Evolutionary conservation across 2,113 vertebrate genomes (phyloP).

Genomic region (Monopterus albus): DNA sequence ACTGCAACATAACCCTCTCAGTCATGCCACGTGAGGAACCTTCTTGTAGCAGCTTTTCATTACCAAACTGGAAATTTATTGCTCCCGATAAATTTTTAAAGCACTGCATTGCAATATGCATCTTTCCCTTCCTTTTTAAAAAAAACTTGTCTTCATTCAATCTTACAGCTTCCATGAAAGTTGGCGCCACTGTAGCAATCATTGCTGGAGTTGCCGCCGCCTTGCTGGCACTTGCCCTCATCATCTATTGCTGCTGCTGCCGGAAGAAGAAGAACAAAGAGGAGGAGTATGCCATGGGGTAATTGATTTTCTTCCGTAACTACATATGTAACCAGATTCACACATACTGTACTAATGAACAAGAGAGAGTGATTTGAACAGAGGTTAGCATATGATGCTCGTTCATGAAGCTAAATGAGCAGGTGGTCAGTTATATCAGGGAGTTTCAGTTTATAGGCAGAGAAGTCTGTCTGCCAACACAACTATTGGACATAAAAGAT

Average conservation of each 20-base stretch:
- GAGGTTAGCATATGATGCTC: no score
- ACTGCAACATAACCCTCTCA: conserved; percentile 87
- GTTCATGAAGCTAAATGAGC: no score
- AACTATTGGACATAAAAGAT: no score
- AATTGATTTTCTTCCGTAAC: conserved; percentile 14
- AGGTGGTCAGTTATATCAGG: no score
- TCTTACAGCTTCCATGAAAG: conserved; percentile 70
- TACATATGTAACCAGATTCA: no score
- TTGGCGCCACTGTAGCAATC: conserved; percentile 67
- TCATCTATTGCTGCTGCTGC: conserved; percentile 72
- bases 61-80: neutral
- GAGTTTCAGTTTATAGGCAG: no score
- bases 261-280: conserved; percentile 52
- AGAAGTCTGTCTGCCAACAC: no score
- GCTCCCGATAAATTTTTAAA: neutral
- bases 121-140: neutral
- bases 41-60: neutral
- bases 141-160: neutral
- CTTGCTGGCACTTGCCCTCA: conserved; percentile 46
- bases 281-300: conserved; percentile 72
- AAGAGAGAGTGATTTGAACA: no score
- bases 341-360: no score
- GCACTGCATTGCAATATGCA: neutral
- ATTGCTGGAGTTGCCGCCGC: conserved; percentile 35
- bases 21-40: conserved; percentile 84